These are phyloP conservation scores for Heliconius eleuchia DNA, from an alignment of 1,140 invertebrate genomes.

Conservation along the genomic window DNA sequence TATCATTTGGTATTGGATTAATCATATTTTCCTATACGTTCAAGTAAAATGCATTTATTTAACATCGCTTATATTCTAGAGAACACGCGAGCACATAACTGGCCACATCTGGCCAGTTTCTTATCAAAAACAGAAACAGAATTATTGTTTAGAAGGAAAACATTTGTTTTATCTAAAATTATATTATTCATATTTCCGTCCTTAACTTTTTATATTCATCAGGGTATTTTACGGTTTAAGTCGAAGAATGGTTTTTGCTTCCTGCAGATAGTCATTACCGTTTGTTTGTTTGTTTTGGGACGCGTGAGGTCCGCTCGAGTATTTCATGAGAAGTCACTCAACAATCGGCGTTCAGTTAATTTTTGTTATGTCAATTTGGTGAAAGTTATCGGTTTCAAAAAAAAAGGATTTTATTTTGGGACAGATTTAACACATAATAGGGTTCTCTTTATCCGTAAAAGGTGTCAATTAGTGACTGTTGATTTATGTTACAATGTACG, in stretches of 20 bases:
- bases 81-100: slow-evolving; percentile 7
- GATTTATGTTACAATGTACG: neutral
- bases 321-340: neutral
- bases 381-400: neutral
- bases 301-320: slow-evolving; percentile 24
- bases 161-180: slow-evolving; percentile 56
- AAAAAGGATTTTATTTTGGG: neutral
- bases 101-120: slow-evolving; percentile 65
- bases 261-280: slow-evolving; percentile 48
- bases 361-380: neutral
- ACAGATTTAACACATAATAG: neutral
- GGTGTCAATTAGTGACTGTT: neutral
- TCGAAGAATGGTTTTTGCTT: slow-evolving; percentile 50
- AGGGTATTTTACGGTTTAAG: slow-evolving; percentile 51
- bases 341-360: neutral
- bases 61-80: slow-evolving; percentile 32
- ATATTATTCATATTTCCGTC: slow-evolving; percentile 64
- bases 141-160: slow-evolving; percentile 70
- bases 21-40: neutral
- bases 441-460: neutral
- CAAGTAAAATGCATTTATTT: neutral
- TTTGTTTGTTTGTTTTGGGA: slow-evolving; percentile 35
- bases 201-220: slow-evolving; percentile 62
- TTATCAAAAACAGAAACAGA: slow-evolving; percentile 68
- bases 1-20: neutral